Evolutionary conservation across 2,888 invertebrate genomes (phyloP).

Genomic region (Amblyteles armatorius): DNA sequence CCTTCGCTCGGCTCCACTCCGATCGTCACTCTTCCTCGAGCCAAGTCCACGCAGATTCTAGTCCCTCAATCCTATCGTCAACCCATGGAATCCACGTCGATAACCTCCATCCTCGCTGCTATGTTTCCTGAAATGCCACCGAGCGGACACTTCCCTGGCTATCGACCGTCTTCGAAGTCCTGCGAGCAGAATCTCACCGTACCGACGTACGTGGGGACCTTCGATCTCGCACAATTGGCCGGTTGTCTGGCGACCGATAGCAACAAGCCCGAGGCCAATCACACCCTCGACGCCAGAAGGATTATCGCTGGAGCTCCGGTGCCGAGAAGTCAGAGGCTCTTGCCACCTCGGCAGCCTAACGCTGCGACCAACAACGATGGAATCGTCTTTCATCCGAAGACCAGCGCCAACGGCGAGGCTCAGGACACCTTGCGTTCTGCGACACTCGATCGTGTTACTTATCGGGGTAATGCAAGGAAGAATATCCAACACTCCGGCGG

Average conservation of each 20-base stretch:
- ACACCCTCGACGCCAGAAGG: constrained; percentile 76
- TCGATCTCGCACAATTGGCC: constrained; percentile 77
- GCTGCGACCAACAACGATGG: constrained; percentile 26
- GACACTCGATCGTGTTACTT: constrained; percentile 81
- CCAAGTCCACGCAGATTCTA: constrained; percentile 83
- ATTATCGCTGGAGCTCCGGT: constrained; percentile 72
- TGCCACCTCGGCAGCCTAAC: constrained; percentile 68
- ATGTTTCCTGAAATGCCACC: constrained; percentile 82
- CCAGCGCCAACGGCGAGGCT: constrained; percentile 69
- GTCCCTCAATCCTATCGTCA: constrained; percentile 75
- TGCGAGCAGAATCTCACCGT: constrained; percentile 73
- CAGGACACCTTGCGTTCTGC: constrained; percentile 77
- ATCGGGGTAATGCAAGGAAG: constrained; percentile 77
- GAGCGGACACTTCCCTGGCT: constrained; percentile 79
- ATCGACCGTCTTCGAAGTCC: constrained; percentile 75
- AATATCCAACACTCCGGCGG: constrained; percentile 72
- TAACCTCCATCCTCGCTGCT: constrained; percentile 81
- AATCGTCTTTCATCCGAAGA: constrained; percentile 42
- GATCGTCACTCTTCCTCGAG: constrained; percentile 81
- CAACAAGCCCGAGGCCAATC: constrained; percentile 69
- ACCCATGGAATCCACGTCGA: constrained; percentile 77
- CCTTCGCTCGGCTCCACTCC: constrained; percentile 82
- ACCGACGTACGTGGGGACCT: constrained; percentile 73
- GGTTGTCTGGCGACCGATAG: constrained; percentile 75
- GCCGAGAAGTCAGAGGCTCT: constrained; percentile 79